phyloP scores from a whole-genome alignment of 2,113 vertebrate genomes.

The Nycticorax nycticorax region DNA sequence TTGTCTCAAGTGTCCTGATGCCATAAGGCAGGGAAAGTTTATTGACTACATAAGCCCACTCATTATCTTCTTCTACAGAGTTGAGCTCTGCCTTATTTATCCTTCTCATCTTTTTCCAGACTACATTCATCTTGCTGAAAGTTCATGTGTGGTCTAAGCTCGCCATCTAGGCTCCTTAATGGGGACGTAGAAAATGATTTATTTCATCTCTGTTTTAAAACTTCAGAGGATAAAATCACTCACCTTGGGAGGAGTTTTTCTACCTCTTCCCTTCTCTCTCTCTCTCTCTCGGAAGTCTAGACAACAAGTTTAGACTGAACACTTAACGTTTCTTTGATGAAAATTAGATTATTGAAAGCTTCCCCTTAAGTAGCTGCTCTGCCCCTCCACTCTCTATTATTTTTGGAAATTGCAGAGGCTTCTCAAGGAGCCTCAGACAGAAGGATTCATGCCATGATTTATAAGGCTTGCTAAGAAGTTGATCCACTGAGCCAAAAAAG shows the following conservation, averaged over 20 bases:
- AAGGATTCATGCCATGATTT: background rate
- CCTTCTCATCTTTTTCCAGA: constrained; percentile 28
- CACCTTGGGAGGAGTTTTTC: background rate
- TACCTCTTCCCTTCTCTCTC: background rate
- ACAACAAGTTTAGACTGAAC: background rate
- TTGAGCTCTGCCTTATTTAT: background rate
- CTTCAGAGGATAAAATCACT: constrained; percentile 11
- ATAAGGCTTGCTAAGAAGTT: background rate
- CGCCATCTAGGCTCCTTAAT: constrained; percentile 51
- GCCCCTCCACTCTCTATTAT: background rate
- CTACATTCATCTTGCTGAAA: constrained; percentile 12
- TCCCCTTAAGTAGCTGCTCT: background rate
- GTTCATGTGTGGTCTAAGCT: constrained; percentile 62
- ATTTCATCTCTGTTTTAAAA: constrained; percentile 6
- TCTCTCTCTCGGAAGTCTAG: background rate
- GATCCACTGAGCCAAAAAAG: background rate
- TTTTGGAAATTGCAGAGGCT: background rate
- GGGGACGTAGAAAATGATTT: background rate
- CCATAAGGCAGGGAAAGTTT: background rate
- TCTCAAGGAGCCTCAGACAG: background rate
- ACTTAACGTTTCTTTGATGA: background rate
- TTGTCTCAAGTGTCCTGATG: background rate
- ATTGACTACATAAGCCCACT: background rate
- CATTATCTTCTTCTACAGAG: background rate
- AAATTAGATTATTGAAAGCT: background rate